Conservation (phyloP, 2,797 vertebrate genomes). For the Austrolebias charrua region DNA sequence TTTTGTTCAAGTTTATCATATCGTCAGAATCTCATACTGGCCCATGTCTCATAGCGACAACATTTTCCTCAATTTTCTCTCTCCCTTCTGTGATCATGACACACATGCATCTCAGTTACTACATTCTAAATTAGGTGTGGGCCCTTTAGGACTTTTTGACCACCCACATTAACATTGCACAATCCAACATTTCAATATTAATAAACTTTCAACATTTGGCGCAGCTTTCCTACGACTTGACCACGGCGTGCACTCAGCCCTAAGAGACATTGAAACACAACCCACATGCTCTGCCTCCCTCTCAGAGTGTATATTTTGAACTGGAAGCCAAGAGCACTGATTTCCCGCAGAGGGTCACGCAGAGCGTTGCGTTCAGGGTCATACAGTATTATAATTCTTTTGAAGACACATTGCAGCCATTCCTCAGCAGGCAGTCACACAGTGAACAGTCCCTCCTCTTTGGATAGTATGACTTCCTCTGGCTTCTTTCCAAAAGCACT, state of each 20-base stretch:
- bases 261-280: constrained; percentile 32
- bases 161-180: too few species aligned
- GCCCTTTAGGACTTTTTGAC: too few species aligned
- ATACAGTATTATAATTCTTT: constrained; percentile 59
- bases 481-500: constrained; percentile 52
- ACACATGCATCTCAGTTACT: too few species aligned
- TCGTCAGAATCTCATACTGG: too few species aligned
- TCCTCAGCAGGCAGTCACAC: constrained; percentile 53
- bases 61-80: too few species aligned
- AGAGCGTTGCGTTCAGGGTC: constrained; percentile 64
- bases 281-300: constrained; percentile 23
- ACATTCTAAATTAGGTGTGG: too few species aligned
- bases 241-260: not conserved
- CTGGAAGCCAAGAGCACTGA: constrained; percentile 48
- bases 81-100: too few species aligned
- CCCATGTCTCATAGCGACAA: too few species aligned
- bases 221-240: too few species aligned
- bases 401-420: constrained; percentile 63
- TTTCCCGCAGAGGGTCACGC: constrained; percentile 77
- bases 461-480: constrained; percentile 74
- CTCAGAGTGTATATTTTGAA: constrained; percentile 43
- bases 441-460: constrained; percentile 55
- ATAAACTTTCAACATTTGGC: too few species aligned
- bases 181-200: too few species aligned
- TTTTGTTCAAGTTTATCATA: too few species aligned